Base-by-base conservation (phyloP, 2,113 vertebrate genomes). In the Macrotus californicus region DNA sequence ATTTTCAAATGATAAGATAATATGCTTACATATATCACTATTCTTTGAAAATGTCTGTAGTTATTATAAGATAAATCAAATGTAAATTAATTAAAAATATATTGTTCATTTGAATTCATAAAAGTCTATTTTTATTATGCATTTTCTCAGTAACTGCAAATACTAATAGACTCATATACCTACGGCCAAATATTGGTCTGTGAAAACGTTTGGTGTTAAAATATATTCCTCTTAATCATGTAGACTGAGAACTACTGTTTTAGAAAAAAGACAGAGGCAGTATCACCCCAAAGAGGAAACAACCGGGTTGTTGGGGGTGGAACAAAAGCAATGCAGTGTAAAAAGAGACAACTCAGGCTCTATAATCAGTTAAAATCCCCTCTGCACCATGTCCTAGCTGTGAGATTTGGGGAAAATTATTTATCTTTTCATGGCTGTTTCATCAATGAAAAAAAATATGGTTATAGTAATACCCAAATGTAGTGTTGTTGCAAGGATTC, bases 1-100 rank as follows among this genome's bases (percentile, higher is more conserved):
- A 82, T 61, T 93, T 93, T 94, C 69, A 94, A 91, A 64, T 82
- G 73, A 83, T 70, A 31, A 87, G 67, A 84, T 76, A 52, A 88
- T 86, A 52, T 84, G 39, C 31, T 84, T 61, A 6, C 34, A 72
- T 81, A 19, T 31, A 61, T 15, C 21, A 67, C 24, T 41, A 10
- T 4, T 80, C 29, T 84, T 92, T 92, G 48, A 19, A 95, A 77
- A 79, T 86, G 18, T 15, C 61, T 81, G 4, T 72, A 85, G 39
- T 4, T 52, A 54, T 24, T 46, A 34, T 36, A 69, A 81, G 48
- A 87, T 89, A 75, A 79, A 87, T 84, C 7, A 93, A 95, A 89
- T 69, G 54, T 66, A 69, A 93, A 36, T 90, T 69, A 41, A 86
- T 82, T 43, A 10, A 89, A 96, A 80, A 41, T 70, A 3, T 86